Evolutionary conservation across 1,140 invertebrate genomes (phyloP).

Genomic region (Halictus rubicundus): DNA sequence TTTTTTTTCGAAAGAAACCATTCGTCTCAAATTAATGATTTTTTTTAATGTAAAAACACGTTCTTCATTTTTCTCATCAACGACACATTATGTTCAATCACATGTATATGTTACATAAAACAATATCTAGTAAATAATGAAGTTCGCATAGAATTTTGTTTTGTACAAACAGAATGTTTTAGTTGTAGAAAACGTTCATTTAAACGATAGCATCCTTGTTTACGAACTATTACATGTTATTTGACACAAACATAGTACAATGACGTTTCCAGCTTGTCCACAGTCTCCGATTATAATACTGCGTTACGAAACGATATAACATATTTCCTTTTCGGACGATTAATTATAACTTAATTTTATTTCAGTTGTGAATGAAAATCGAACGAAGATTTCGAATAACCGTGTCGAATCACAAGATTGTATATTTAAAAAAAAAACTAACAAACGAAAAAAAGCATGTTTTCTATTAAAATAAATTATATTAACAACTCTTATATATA

Average conservation of each 20-base stretch:
- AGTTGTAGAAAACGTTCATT: neutral
- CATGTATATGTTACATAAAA: slow-evolving; percentile 5
- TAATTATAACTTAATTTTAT: neutral
- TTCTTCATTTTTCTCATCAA: neutral
- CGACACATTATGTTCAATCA: neutral
- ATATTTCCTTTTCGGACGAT: neutral
- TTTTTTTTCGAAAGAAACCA: slow-evolving; percentile 28
- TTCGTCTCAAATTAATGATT: neutral
- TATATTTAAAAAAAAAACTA: slow-evolving; percentile 19
- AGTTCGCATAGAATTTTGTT: neutral
- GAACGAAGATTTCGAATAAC: neutral
- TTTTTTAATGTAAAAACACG: neutral
- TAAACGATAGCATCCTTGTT: neutral
- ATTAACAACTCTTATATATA: slow-evolving; percentile 42
- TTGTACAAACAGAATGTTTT: neutral
- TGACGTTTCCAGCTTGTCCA: neutral
- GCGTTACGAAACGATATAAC: neutral
- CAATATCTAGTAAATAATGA: neutral
- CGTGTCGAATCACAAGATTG: neutral
- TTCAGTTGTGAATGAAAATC: neutral
- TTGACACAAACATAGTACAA: neutral
- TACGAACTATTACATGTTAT: slow-evolving; percentile 6
- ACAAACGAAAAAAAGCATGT: neutral
- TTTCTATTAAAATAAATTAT: slow-evolving; percentile 53
- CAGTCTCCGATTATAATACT: slow-evolving; percentile 28